Evolutionary conservation across 2,888 invertebrate genomes (phyloP).

Genomic region (Lepetodrilus schrolli): DNA sequence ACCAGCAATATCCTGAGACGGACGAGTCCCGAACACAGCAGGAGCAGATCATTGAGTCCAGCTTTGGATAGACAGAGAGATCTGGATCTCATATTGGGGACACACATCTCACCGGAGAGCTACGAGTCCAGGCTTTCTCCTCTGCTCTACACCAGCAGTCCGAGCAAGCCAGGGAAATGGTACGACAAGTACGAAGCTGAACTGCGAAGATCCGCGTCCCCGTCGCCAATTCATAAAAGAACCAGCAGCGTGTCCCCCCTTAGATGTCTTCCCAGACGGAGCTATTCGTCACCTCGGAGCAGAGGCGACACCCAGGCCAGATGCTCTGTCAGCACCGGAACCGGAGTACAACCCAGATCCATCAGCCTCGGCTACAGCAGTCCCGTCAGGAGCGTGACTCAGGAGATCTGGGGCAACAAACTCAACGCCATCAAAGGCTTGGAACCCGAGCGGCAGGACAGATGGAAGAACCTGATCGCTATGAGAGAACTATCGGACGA

Average conservation of each 20-base stretch:
- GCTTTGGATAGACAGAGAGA: constrained; percentile 11
- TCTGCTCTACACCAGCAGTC: background rate
- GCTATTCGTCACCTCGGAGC: background rate
- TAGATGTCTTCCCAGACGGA: background rate
- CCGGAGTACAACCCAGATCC: background rate
- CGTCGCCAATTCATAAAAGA: background rate
- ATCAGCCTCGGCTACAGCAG: constrained; percentile 61
- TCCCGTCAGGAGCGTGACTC: constrained; percentile 60
- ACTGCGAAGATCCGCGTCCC: background rate
- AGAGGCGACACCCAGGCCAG: background rate
- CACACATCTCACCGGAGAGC: background rate
- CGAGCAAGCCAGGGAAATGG: background rate
- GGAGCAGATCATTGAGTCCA: constrained; percentile 31
- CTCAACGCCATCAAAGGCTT: constrained; percentile 41
- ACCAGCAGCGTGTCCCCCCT: background rate
- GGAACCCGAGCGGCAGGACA: constrained; percentile 54
- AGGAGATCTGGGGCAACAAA: constrained; percentile 63
- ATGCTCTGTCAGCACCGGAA: background rate
- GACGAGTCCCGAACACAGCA: background rate
- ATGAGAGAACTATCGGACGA: constrained; percentile 52
- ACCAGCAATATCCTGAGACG: background rate
- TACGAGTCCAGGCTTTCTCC: background rate
- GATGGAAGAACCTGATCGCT: constrained; percentile 58
- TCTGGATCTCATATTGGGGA: background rate
- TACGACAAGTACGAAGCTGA: background rate